phyloP scores from a whole-genome alignment of 2,113 vertebrate species.

The Hemibagrus wyckioides region DNA sequence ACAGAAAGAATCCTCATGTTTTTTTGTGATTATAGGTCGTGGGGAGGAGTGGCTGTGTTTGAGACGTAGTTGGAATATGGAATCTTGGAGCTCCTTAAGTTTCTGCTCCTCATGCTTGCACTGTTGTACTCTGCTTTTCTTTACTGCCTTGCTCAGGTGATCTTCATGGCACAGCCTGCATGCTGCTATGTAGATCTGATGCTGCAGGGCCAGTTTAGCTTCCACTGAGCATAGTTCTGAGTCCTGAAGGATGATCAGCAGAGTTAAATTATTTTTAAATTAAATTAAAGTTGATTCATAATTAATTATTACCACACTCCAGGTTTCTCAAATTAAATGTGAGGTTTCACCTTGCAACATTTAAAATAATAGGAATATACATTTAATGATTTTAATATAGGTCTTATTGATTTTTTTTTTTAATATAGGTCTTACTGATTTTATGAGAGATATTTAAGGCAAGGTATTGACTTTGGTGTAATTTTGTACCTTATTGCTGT shows the following conservation, averaged over 20 bases:
- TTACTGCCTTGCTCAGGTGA: slow-evolving; percentile 76
- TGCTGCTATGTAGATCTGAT: slow-evolving; percentile 83
- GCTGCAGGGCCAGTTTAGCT: slow-evolving; percentile 82
- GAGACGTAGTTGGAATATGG: slow-evolving; percentile 72
- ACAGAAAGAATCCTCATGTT: slow-evolving; percentile 52
- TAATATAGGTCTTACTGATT: neutral
- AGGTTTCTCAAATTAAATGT: neutral
- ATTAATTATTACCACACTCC: neutral
- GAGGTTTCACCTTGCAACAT: neutral
- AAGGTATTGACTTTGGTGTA: neutral
- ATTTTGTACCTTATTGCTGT: slow-evolving; percentile 73
- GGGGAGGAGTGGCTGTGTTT: slow-evolving; percentile 66
- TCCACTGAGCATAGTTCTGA: slow-evolving; percentile 78
- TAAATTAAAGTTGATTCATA: neutral
- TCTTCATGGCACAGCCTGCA: slow-evolving; percentile 79
- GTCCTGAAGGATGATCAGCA: slow-evolving; percentile 66
- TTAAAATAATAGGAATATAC: neutral
- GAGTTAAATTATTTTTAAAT: neutral
- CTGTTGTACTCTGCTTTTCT: slow-evolving; percentile 76
- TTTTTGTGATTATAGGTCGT: slow-evolving; percentile 62
- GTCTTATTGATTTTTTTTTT: neutral
- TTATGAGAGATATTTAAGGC: neutral
- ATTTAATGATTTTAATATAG: neutral
- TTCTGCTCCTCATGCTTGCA: slow-evolving; percentile 81
- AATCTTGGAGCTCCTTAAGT: slow-evolving; percentile 78